phyloP scores from a whole-genome alignment of 2,113 vertebrate genomes.

The Hippocampus abdominalis region DNA sequence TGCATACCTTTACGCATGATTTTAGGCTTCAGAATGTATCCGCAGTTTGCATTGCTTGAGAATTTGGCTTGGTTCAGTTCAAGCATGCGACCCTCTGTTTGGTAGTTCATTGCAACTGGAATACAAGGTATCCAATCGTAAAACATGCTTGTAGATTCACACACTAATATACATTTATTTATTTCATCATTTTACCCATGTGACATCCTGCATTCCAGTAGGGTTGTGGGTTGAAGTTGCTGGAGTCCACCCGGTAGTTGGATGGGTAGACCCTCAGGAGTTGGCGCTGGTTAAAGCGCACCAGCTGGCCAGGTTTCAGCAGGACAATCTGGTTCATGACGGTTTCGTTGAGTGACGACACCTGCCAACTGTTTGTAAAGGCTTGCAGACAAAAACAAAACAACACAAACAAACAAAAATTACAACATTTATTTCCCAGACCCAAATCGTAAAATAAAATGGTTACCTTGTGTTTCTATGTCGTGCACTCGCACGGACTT shows the following conservation, averaged over 20 bases:
- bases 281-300: conserved; percentile 91
- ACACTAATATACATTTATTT: neutral
- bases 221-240: conserved; percentile 93
- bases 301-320: conserved; percentile 80
- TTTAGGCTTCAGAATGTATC: conserved; percentile 90
- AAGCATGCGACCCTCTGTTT: conserved; percentile 91
- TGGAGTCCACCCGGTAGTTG: conserved; percentile 90
- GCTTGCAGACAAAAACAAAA: conserved; percentile 27
- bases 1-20: conserved; percentile 79
- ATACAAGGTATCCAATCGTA: neutral
- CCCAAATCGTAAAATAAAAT: neutral
- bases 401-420: neutral
- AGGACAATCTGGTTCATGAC: conserved; percentile 90
- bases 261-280: conserved; percentile 91
- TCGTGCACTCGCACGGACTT: conserved; percentile 90
- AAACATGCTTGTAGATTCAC: neutral
- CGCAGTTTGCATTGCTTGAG: conserved; percentile 87
- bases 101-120: conserved; percentile 93
- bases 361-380: conserved; percentile 87
- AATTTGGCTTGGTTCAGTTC: conserved; percentile 94
- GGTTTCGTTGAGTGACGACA: conserved; percentile 91
- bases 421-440: neutral
- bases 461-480: conserved; percentile 79
- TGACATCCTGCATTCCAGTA: conserved; percentile 96
- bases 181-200: conserved; percentile 75